Evolutionary conservation across 1,140 invertebrate species (phyloP).

Genomic region (Drosophila virilis): DNA sequence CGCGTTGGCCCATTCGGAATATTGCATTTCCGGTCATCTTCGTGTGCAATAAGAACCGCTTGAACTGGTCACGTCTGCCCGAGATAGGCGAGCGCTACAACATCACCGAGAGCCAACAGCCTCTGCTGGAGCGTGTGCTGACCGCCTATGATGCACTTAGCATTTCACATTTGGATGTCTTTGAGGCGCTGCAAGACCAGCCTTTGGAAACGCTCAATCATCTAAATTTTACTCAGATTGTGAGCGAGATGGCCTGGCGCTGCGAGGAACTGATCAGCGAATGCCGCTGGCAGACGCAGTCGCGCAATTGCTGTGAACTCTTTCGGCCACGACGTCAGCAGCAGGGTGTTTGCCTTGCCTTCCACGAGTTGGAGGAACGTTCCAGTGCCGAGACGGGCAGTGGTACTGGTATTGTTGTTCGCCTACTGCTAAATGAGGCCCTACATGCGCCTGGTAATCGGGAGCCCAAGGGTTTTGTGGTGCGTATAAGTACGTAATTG

Average conservation of each 20-base stretch:
- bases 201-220: slow-evolving; percentile 52
- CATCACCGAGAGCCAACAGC: slow-evolving; percentile 24
- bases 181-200: slow-evolving; percentile 16
- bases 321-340: slow-evolving; percentile 53
- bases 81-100: slow-evolving; percentile 48
- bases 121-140: slow-evolving; percentile 48
- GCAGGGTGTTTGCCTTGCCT: slow-evolving; percentile 55
- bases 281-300: slow-evolving; percentile 53
- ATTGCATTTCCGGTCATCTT: slow-evolving; percentile 72
- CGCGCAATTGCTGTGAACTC: slow-evolving; percentile 57
- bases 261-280: slow-evolving; percentile 60
- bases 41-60: slow-evolving; percentile 74
- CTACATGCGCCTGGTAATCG: slow-evolving; percentile 56
- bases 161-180: slow-evolving; percentile 53
- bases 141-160: slow-evolving; percentile 59
- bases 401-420: slow-evolving; percentile 39
- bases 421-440: slow-evolving; percentile 24
- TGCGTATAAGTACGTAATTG: slow-evolving; percentile 11
- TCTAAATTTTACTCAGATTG: slow-evolving; percentile 69
- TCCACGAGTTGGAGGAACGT: slow-evolving; percentile 61
- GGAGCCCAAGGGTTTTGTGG: slow-evolving; percentile 57
- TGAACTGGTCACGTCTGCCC: slow-evolving; percentile 71
- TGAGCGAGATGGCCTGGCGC: slow-evolving; percentile 62
- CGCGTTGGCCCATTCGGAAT: slow-evolving; percentile 54
- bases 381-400: slow-evolving; percentile 21